Base-by-base conservation (phyloP, 2,797 vertebrate genomes). In the Rhinella marina region DNA sequence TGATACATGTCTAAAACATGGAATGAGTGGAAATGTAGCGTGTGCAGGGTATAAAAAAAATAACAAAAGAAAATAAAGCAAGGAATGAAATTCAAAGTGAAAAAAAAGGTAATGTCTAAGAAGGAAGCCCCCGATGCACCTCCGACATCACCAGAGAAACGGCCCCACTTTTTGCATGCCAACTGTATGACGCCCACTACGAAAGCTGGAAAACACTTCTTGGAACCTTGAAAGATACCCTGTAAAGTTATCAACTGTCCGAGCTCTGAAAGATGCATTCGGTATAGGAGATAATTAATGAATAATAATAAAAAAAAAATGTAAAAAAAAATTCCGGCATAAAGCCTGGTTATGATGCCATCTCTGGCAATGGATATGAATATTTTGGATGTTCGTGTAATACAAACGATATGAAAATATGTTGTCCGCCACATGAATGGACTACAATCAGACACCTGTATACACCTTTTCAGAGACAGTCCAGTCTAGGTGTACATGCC, bases 1-100 rank as follows among this genome's bases (percentile, higher is more conserved):
- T 77, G 14, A 77, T 88, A 82, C 77, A 68, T 50, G 84, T 86
- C 59, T 68, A 78, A 89, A 82, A 78, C 79, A 79, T 89, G 88
- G 88, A 89, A 89, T 89, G 88, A 89, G 80, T 82, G 62, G 79
- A 82, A 76, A 82, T 12, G 78, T 57, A 54, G 73, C 76, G 62
- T 11, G 48, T 82, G 41, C 57, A 48, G 84, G 84, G 56, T 75
- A 62, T 62, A 48, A 75, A 61, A 41, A 9, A 21, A 64, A 27
- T 23, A 73, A 59, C 14, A 62, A 84, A 84, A 61, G 3, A n/a
- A 73, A 57, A 59, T 12, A 70, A 70, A 80, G 73, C 25, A 86
- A 86, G 88, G 88, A 89, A 89, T 86, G 80, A 68, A 85, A 66
- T 54, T 88, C n/a, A 62, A 68, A 75, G 52, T 72, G 25, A 75